Base-by-base conservation (phyloP, 2,113 vertebrate genomes). In the Acanthisitta chloris region DNA sequence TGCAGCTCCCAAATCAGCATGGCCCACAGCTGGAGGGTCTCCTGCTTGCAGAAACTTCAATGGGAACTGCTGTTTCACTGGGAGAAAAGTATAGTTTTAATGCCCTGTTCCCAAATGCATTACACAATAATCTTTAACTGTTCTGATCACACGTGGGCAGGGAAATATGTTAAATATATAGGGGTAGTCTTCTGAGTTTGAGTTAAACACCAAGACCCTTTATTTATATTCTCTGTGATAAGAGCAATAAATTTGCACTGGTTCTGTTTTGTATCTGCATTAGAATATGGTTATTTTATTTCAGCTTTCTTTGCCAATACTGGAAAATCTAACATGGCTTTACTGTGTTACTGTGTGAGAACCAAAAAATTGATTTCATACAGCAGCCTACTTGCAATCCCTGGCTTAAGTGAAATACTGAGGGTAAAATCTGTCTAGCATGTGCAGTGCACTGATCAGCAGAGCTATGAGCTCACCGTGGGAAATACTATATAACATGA, bases 311-410 rank as follows among this genome's bases (percentile, higher is more conserved):
- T 91, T 89, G 73, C 78, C 84, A 96, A 8, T 65, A 21, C 81
- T 87, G 66, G 73, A 92, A 96, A 94, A 80, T 46, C 38, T 82
- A 93, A 87, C 65, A 85, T 45, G 31, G 61, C 61, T 92, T 92
- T 81, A 80, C 65, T 72, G 45, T 54, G 48, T 86, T 81, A 64
- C 66, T 5, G 1, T n/a, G 33, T 43, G 81, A 96, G 81, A 94
- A 87, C 70, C 65, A 89, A 90, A 92, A 92, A 91, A 89, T 85
- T 59, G 70, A 96, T 96, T 94, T 94, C 79, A 62, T 87, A 49
- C 89, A 91, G 86, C 73, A 88, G 61, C 51, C 78, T 89, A 62
- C 38, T 96, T 61, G 45, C 62, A 94, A 72, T 95, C 89, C 90
- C 45, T 48, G 62, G 81, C 70, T 92, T 89, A 92, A 95, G 54